Evolutionary conservation across 2,888 invertebrate species (phyloP).

Genomic region (Luperina nickerlii): DNA sequence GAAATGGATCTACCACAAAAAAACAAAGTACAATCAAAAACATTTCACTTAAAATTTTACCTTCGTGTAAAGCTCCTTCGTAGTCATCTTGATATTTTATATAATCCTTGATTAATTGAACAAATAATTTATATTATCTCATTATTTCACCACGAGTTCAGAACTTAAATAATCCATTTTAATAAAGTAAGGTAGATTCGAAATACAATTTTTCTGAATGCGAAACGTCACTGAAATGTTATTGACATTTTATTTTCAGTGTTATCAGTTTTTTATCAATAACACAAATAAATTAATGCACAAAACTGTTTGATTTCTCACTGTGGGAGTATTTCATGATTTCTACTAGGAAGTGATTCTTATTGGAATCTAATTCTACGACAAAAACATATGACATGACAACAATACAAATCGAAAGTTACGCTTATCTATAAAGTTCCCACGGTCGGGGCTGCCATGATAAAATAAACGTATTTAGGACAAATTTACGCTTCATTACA

Average conservation of each 20-base stretch:
- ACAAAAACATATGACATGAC: constrained; percentile 73
- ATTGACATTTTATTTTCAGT: constrained; percentile 82
- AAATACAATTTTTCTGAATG: constrained; percentile 81
- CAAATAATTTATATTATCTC: constrained; percentile 65
- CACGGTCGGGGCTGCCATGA: constrained; percentile 82
- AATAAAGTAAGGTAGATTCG: constrained; percentile 83
- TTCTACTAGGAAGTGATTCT: constrained; percentile 75
- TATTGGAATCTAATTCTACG: constrained; percentile 77
- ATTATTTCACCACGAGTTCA: constrained; percentile 84
- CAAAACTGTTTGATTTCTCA: constrained; percentile 38
- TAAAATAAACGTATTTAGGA: constrained; percentile 77
- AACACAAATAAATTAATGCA: constrained; percentile 54
- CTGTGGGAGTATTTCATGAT: constrained; percentile 66
- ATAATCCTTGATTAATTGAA: constrained; percentile 60
- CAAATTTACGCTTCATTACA: constrained; percentile 75
- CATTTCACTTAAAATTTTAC: constrained; percentile 74
- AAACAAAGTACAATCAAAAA: constrained; percentile 62
- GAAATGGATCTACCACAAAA: constrained; percentile 59
- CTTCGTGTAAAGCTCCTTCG: constrained; percentile 89
- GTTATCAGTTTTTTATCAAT: constrained; percentile 78
- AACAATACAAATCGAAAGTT: constrained; percentile 84
- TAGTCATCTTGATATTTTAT: constrained; percentile 84
- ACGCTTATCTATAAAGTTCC: constrained; percentile 79
- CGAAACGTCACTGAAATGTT: constrained; percentile 87
- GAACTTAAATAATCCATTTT: constrained; percentile 84